Evolutionary conservation across 2,888 invertebrate genomes (phyloP), one percentile per base, ranked within the genome.

Genomic region (Trileptium ribeirensis): DNA sequence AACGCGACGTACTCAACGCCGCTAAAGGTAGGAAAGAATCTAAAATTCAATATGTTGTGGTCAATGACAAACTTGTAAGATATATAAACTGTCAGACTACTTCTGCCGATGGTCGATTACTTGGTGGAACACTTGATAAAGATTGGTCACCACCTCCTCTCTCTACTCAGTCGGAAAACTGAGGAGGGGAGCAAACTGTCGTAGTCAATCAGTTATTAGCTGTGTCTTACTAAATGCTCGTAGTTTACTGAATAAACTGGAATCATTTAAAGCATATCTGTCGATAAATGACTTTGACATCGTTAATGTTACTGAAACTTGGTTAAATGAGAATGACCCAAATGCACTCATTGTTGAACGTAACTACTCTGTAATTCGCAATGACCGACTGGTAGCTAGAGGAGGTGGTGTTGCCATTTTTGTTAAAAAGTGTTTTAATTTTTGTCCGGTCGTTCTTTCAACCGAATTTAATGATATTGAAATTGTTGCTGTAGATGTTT

Each of bases 331-430:
- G 15, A 33, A 29, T 70, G 33, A 15, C 3, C 70, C 70, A 15
- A n/a, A 70, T 70, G 15, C 70, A 8, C 36, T 70, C 3, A n/a
- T 36, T 31, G n/a, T 15, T 19, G 70, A 36, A 8, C 70, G n/a
- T 15, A 29, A 70, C 33, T 33, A 33, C 33, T 19, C 3, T 15
- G 15, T 31, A 33, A 15, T 70, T 19, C 70, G 70, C 15, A 8
- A 15, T 8, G 70, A 70, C 36, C 31, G 70, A 8, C 8, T 15
- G 8, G 15, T n/a, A 33, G 33, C 33, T 8, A 19, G 64, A n/a
- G 70, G 70, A 8, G 70, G 70, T 15, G 70, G 70, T 70, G 70
- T 70, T 70, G 70, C 70, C n/a, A 70, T 70, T 19, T 70, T 70
- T 70, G 70, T 70, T 31, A 8, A 70, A 8, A 70, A 36, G 33